A percentile compares a stretch with the other conserved stretches of the same genome.
phyloP scores from a whole-genome alignment of 2,797 vertebrate species.

The Pachyuromys duprasi region DNA sequence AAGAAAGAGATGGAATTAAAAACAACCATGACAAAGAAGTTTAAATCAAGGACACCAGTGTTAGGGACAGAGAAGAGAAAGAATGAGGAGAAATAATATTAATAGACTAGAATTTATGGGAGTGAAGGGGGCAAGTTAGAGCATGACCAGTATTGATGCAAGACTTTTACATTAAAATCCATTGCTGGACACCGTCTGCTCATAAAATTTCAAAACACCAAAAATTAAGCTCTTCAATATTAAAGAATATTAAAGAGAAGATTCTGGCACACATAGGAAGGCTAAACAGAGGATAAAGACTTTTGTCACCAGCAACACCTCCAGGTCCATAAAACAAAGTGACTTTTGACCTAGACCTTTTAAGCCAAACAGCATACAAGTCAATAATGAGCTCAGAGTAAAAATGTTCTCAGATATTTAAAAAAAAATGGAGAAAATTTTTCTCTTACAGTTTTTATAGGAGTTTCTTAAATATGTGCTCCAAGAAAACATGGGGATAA shows the following conservation, averaged over 20 bases:
- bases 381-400: background rate
- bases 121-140: background rate
- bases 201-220: background rate
- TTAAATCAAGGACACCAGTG: background rate
- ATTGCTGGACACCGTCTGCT: background rate
- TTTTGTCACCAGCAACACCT: background rate
- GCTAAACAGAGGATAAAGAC: background rate
- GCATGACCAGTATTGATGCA: background rate
- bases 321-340: background rate
- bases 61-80: background rate
- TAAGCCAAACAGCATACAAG: background rate
- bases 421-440: slow-evolving; percentile 17
- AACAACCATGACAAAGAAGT: background rate
- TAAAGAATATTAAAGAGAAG: slow-evolving; percentile 30
- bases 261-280: background rate
- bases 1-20: background rate
- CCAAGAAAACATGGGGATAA: background rate
- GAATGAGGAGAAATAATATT: background rate
- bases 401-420: background rate
- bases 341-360: background rate
- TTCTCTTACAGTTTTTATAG: background rate
- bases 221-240: background rate
- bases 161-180: slow-evolving; percentile 7
- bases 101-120: background rate
- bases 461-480: background rate